These are phyloP conservation scores for Timema podura DNA, from an alignment of 2,888 invertebrate genomes.

Conservation along the genomic window DNA sequence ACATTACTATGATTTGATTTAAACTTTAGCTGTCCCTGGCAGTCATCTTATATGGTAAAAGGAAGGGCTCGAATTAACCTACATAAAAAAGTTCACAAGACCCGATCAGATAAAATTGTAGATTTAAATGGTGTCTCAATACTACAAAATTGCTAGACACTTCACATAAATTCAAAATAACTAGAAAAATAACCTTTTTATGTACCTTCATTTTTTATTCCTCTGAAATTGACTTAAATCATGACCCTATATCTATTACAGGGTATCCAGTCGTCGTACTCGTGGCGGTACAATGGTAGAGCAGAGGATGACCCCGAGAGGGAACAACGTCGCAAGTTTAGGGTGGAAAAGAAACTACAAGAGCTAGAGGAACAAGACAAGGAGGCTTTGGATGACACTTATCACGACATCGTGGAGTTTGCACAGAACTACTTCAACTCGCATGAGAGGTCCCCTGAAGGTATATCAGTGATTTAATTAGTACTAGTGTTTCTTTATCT, in stretches of 20 bases:
- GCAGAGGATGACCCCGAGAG: constrained; percentile 54
- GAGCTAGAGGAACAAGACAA: constrained; percentile 65
- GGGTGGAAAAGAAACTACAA: constrained; percentile 80
- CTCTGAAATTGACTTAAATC: too few relatives aligned
- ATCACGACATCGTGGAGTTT: constrained; percentile 85
- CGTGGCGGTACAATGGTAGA: constrained; percentile 39
- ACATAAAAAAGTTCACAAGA: too few relatives aligned
- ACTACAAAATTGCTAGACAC: too few relatives aligned
- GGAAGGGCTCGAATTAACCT: too few relatives aligned
- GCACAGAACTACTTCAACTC: constrained; percentile 91
- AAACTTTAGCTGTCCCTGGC: too few relatives aligned
- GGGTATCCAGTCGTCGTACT: constrained; percentile 30
- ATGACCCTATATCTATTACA: constrained; percentile 13
- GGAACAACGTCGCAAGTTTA: constrained; percentile 73
- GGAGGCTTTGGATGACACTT: constrained; percentile 50
- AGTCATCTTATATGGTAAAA: too few relatives aligned
- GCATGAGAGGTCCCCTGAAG: constrained; percentile 81
- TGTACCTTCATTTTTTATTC: too few relatives aligned
- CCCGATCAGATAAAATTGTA: too few relatives aligned
- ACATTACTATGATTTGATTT: too few relatives aligned
- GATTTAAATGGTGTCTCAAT: too few relatives aligned
- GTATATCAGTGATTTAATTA: constrained; percentile 42
- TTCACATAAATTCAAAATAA: too few relatives aligned
- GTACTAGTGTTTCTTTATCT: neutral
- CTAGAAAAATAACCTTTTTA: too few relatives aligned